Percentiles rank a stretch among this genome's conserved stretches.
These are phyloP conservation scores for Miltochrista miniata DNA, from an alignment of 2,888 invertebrate genomes.

Conservation along the genomic window DNA sequence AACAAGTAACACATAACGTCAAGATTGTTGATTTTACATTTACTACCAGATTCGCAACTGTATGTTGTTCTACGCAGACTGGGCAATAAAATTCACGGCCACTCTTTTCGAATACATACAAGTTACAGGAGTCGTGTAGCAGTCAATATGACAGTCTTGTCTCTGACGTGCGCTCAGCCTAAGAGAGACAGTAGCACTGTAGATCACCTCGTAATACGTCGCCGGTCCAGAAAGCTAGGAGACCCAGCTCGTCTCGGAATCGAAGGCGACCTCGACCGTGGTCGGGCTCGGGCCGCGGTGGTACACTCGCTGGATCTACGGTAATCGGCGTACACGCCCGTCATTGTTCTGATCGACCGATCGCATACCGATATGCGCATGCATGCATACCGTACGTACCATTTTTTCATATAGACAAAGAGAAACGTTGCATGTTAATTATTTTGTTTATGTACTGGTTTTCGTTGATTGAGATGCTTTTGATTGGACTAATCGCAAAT, in stretches of 20 bases:
- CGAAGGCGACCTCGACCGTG: slow-evolving; percentile 88
- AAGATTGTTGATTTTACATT: no score
- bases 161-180: no score
- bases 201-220: slow-evolving; percentile 95
- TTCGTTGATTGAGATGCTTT: slow-evolving; percentile 16
- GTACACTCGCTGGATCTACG: slow-evolving; percentile 67
- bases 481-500: no score
- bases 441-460: slow-evolving; percentile 10
- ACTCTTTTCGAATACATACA: no score
- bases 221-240: slow-evolving; percentile 95
- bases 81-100: no score
- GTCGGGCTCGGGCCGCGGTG: slow-evolving; percentile 8
- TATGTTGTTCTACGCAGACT: no score
- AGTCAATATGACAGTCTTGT: no score
- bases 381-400: slow-evolving; percentile 42
- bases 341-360: slow-evolving; percentile 69
- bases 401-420: slow-evolving; percentile 29
- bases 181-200: no score
- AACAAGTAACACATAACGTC: no score
- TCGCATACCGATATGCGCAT: slow-evolving; percentile 18
- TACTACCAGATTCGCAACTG: no score
- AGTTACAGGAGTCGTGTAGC: no score
- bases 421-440: slow-evolving; percentile 36
- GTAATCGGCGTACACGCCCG: slow-evolving; percentile 82
- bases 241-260: slow-evolving; percentile 96